Base-by-base conservation (phyloP, 2,888 invertebrate species). In the Pandemis heparana region DNA sequence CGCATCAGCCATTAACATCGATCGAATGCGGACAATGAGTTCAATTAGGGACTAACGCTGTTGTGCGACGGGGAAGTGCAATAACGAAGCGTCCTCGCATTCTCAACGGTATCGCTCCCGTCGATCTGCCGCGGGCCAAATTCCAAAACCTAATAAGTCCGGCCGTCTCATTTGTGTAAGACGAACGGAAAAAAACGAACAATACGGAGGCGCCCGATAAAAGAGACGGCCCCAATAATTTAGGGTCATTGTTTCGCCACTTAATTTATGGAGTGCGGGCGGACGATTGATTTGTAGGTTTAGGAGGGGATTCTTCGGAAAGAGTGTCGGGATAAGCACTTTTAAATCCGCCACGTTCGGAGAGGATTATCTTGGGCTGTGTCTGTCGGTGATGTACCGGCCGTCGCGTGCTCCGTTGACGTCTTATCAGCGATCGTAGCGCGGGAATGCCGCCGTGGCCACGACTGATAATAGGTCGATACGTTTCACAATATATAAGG, bases 181-280 rank as follows among this genome's bases (percentile, higher is more conserved):
- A 88, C 86, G 82, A 82, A 83, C 83, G 85, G 85, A 88, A 90
- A 92, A 92, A 90, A 89, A 85, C 82, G 88, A 90, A 91, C 88
- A 88, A 90, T 89, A 89, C 89, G 83, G 79, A 81, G 80, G 78
- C 79, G 76, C 83, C 85, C 87, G 92, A 92, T 92, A 92, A 92
- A 91, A 83, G 85, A 89, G 91, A 90, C 90, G 91, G 90, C 84
- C 75, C 89, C 90, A 89, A 94, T 92, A 93, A 93, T 92, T 93
- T 93, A 93, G 92, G 92, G 93, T 93, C 94, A 93, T 93, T 92
- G 93, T 92, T 93, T 89, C 91, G 85, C 82, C 83, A 81, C 88
- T 91, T 93, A 94, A 94, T 94, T 94, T 94, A 94, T 93, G 91
- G 93, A 91, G 92, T 93, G 92, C 89, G 92, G 89, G 87, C 81